phyloP scores from a whole-genome alignment of 2,888 invertebrate species.

The Lacanobia wlatinum region DNA sequence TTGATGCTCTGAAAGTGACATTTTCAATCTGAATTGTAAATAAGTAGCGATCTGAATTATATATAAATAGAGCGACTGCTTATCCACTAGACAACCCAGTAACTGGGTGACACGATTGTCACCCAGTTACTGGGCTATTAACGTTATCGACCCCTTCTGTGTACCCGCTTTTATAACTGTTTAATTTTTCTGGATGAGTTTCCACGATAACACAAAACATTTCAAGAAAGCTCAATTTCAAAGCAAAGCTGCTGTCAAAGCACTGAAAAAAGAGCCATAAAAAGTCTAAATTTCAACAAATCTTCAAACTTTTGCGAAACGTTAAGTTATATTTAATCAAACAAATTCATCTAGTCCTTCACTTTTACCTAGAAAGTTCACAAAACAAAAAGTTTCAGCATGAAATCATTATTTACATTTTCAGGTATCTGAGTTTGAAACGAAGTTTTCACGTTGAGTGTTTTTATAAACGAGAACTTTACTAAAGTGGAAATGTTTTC shows the following conservation, averaged over 20 bases:
- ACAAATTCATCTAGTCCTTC: slow-evolving; percentile 23
- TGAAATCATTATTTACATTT: slow-evolving; percentile 58
- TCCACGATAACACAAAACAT: not conserved
- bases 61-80: no score
- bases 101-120: no score
- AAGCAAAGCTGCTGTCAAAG: not conserved
- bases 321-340: slow-evolving; percentile 2
- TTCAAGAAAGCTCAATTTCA: not conserved
- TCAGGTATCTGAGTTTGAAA: slow-evolving; percentile 31
- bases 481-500: slow-evolving; percentile 45
- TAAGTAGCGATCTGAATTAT: no score
- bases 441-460: slow-evolving; percentile 37
- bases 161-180: no score
- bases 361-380: slow-evolving; percentile 19
- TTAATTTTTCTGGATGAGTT: not conserved
- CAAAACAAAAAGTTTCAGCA: slow-evolving; percentile 43
- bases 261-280: not conserved
- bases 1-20: slow-evolving; percentile 2
- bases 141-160: no score
- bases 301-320: not conserved
- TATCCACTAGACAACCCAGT: no score
- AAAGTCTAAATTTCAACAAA: not conserved
- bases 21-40: not conserved
- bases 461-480: slow-evolving; percentile 22
- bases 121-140: no score